Evolutionary conservation across 2,113 vertebrate species (phyloP).

Genomic region (Cavia aperea): DNA sequence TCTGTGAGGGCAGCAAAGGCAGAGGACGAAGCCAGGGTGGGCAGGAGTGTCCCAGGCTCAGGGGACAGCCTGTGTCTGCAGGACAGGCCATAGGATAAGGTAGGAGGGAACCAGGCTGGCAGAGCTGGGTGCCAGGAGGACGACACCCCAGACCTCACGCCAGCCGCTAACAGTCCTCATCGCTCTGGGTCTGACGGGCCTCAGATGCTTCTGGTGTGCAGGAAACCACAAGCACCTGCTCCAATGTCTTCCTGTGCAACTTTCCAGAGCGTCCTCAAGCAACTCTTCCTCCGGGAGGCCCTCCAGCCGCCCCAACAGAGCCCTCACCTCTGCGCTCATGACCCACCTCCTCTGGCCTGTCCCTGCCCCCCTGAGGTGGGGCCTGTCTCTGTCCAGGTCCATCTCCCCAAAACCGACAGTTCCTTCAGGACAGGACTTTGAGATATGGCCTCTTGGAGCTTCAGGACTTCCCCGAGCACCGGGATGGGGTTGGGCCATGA

Average conservation of each 20-base stretch:
- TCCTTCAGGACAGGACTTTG: neutral
- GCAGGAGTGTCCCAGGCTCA: neutral
- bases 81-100: neutral
- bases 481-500: fast-evolving
- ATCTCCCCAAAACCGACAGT: neutral
- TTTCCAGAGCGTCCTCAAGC: neutral
- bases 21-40: too few species aligned
- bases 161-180: conserved; percentile 66
- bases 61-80: neutral
- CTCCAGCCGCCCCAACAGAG: neutral
- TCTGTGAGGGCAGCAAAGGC: neutral
- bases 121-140: conserved; percentile 72
- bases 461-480: neutral
- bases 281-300: neutral
- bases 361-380: neutral
- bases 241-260: neutral
- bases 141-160: conserved; percentile 68
- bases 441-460: neutral
- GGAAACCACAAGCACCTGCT: fast-evolving
- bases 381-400: neutral
- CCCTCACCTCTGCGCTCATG: neutral
- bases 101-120: neutral
- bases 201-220: too few species aligned
- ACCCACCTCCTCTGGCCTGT: neutral
- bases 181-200: conserved; percentile 49